Evolutionary conservation across 1,140 invertebrate genomes (phyloP), one percentile per base, ranked within the genome.

Genomic region (Pseudoatta argentina): DNA sequence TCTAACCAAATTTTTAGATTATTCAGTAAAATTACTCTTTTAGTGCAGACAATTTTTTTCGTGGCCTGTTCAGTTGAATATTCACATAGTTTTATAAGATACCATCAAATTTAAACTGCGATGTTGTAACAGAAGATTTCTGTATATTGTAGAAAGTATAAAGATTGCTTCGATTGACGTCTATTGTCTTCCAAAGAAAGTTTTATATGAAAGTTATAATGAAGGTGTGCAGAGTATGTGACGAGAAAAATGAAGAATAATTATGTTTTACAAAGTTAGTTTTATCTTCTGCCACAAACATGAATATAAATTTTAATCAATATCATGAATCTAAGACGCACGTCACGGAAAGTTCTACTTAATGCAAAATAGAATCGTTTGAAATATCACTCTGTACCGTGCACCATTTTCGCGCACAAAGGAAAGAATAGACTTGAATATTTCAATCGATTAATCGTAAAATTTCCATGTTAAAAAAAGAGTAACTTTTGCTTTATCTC

Each of bases 401-500:
- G 75, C 82, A 85, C 53, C 69, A 57, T 51, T 87, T 88, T 39
- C 59, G 21, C 12, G 16, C 14, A 24, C n/a, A 78, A 69, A 63
- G 44, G 21, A 61, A 63, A 18, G 27, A 18, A 48, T 69, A 63
- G 27, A 48, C 59, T 48, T 30, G 44, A 82, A 73, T 86, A 63
- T 14, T 27, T 34, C 44, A 59, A 89, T 89, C 88, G 87, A 89
- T 89, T 61, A 18, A 0, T 61, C 57, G 39, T 71, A 77, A 53
- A 89, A 89, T 86, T 71, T 59, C n/a, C 53, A 53, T 44, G 12
- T 53, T 21, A 48, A 18, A 30, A 51, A 66, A 34, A 39, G 16
- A 53, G 34, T n/a, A 53, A 79, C 2, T 79, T 71, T 72, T 5
- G 0, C 6, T 27, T 24, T 48, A 44, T 14, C 14, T 12, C 0